Evolutionary conservation across 64 coral and sea anemone species (phyloP), one percentile per base, ranked within the genome.

Genomic region (Orbicella faveolata): DNA sequence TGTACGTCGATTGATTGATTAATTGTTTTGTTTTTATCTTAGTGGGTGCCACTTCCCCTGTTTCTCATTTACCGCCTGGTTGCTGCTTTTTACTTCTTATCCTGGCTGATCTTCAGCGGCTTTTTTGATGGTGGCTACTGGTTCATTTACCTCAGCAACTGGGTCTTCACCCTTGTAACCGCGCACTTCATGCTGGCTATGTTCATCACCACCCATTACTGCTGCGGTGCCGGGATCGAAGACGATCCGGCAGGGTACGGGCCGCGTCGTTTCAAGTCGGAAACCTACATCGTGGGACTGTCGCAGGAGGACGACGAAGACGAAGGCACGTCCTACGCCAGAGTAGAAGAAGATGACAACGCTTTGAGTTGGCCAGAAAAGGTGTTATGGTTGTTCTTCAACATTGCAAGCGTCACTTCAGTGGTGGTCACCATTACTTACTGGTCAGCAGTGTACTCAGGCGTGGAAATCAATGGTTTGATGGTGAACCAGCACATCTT

Each of bases 61-160:
- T 86, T 94, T 35, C 35, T 76, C 18, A 12, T 94, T 36, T 94
- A 89, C 75, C 92, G 92, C 17, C 87, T 94, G 36, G 26, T 84
- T 55, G 66, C 88, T 13, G 94, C 81, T 14, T 73, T 96, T 15
- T 96, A 92, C 36, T 92, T 86, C 53, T 63, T 96, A 41, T 90
- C 90, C 23, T 96, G 62, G 75, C 9, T 83, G 59, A 96, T 80
- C 23, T 92, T 34, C 62, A 89, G 78, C 17, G 37, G 55, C 2
- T 51, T 18, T 14, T 34, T 73, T 64, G 62, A 87, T 17, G 61
- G 78, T 19, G 23, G 59, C n/a, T 89, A 96, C 64, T 96, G 84
- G 86, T 89, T 96, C 52, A 63, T 96, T 6, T 96, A 80, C 63
- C 76, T 92, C 63, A 86, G 80, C 74, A 92, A 96, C 87, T 92